Evolutionary conservation across 2,113 vertebrate species (phyloP).

Genomic region (Dicentrarchus labrax): DNA sequence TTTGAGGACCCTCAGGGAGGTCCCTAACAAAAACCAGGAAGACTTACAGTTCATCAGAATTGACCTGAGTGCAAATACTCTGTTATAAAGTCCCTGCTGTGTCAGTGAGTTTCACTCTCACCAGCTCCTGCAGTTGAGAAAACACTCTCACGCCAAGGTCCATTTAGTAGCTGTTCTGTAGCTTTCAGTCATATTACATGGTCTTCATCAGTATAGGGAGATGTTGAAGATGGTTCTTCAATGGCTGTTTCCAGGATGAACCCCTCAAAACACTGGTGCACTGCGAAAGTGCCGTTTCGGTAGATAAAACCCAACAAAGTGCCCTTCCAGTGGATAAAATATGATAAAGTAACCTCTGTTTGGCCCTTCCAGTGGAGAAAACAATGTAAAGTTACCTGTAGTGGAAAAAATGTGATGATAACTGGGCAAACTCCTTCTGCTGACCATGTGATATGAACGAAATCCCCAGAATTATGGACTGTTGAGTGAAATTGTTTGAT

Average conservation of each 20-base stretch:
- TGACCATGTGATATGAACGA: neutral
- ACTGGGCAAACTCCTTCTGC: neutral
- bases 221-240: neutral
- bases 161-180: neutral
- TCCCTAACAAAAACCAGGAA: neutral
- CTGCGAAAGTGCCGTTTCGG: too few relatives aligned
- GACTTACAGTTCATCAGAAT: neutral
- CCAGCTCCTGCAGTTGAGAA: neutral
- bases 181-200: neutral
- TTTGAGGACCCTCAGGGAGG: neutral
- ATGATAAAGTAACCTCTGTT: too few relatives aligned
- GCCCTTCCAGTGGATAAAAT: too few relatives aligned
- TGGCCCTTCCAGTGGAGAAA: too few relatives aligned
- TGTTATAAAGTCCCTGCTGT: neutral
- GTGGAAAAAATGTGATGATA: neutral
- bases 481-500: neutral
- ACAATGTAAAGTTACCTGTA: too few relatives aligned
- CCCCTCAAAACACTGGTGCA: too few relatives aligned
- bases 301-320: too few relatives aligned
- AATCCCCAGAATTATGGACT: neutral
- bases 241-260: neutral
- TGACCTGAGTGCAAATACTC: neutral
- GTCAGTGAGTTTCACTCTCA: neutral
- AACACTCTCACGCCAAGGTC: neutral
- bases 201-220: neutral